Evolutionary conservation across 1,140 invertebrate species (phyloP), one percentile per base, ranked within the genome.

Genomic region (Caligus rogercresseyi): DNA sequence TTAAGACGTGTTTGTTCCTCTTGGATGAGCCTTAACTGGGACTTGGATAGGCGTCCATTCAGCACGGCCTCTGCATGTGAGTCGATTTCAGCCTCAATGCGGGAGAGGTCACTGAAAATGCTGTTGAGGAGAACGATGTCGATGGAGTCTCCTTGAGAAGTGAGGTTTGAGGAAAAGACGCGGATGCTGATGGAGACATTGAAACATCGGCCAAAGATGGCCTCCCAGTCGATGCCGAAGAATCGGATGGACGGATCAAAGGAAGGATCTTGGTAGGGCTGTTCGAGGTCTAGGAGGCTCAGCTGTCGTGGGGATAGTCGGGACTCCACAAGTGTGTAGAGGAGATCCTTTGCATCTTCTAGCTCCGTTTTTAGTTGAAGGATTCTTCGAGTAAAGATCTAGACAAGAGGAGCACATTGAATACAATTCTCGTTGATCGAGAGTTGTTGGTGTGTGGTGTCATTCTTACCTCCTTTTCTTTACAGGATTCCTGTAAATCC

Each of bases 171-270:
- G 2, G 16, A 18, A 18, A 60, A 43, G 26, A 60, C 16, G 11
- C 43, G 14, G 1, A 43, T 16, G 19, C 25, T 25, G n/a, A 60
- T 14, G 23, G 20, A 24, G 24, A 60, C 15, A 16, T 16, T 19
- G 26, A 60, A 60, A 20, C 57, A 60, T 31, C 21, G 25, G 14
- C 57, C 57, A 31, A 60, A 60, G 18, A 60, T 43, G 25, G 16
- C 14, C 21, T 60, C 24, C 57, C 57, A 60, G 21, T 60, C 57
- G n/a, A 60, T 25, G 24, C 57, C 57, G n/a, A 60, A 60, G 24
- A 60, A 60, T 3, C 26, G 57, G 2, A 60, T 25, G 23, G 20
- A 24, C 7, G 57, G 57, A 31, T 60, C 57, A 2, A 60, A 20
- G 23, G 24, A 31, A n/a, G 57, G 57, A 20, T 60, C 57, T 43